Percentiles rank a stretch among this genome's conserved stretches.
phyloP scores from a whole-genome alignment of 53 echinoderm and acorn worm genomes.

The Hippasteria phrygiana region DNA sequence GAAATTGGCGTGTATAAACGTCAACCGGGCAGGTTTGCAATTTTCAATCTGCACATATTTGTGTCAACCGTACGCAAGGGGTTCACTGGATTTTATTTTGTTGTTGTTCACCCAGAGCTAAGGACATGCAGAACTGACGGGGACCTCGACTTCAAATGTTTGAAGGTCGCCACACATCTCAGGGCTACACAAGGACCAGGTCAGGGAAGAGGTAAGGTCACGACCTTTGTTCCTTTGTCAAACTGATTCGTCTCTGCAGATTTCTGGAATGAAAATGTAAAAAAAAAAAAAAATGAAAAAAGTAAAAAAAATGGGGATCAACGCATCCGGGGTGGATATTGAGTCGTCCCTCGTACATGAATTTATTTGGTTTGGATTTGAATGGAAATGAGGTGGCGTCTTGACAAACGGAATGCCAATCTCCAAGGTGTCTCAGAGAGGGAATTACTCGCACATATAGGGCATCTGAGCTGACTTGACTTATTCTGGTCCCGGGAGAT shows the following conservation, averaged over 20 bases:
- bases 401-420: neutral
- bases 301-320: no score
- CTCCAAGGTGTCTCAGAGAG: no score
- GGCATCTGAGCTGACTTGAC: no score
- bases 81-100: neutral
- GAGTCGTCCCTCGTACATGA: no score
- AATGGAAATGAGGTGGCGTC: neutral
- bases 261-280: no score
- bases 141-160: neutral
- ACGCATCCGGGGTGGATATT: no score
- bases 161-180: neutral
- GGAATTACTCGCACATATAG: no score
- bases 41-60: neutral
- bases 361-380: neutral
- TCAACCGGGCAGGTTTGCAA: no score
- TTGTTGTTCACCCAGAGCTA: neutral
- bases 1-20: no score
- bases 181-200: neutral
- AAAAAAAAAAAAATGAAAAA: neutral
- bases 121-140: neutral
- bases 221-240: neutral
- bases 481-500: no score
- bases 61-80: neutral
- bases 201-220: neutral
- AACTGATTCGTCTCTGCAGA: no score